Percentiles rank a stretch among this genome's conserved stretches.
Evolutionary conservation across 1,140 invertebrate genomes (phyloP).

Genomic region (Drosophila kurseongensis): DNA sequence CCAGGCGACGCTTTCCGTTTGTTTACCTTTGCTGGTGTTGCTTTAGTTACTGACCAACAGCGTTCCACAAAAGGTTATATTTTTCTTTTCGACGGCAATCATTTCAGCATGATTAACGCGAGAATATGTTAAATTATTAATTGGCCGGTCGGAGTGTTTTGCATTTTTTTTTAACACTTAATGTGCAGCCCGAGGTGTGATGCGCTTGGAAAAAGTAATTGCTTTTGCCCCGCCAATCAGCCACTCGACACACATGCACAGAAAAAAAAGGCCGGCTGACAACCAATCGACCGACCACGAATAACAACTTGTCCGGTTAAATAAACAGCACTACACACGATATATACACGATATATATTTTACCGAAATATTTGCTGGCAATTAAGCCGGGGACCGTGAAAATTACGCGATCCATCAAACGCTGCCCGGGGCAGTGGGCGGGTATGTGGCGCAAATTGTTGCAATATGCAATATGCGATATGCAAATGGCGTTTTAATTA

Average conservation of each 20-base stretch:
- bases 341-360: background rate
- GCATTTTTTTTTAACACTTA: slow-evolving; percentile 10
- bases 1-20: slow-evolving; percentile 58
- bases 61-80: slow-evolving; percentile 14
- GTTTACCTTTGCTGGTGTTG: slow-evolving; percentile 56
- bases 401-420: slow-evolving; percentile 57
- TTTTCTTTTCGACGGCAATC: slow-evolving; percentile 14
- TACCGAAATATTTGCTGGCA: slow-evolving; percentile 59
- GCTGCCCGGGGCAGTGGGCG: background rate
- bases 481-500: slow-evolving; percentile 83
- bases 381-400: slow-evolving; percentile 46
- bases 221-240: slow-evolving; percentile 36
- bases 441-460: slow-evolving; percentile 5
- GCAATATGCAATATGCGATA: slow-evolving; percentile 43
- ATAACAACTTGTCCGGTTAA: slow-evolving; percentile 21
- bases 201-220: slow-evolving; percentile 47
- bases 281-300: slow-evolving; percentile 5
- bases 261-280: slow-evolving; percentile 26
- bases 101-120: slow-evolving; percentile 65
- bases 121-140: slow-evolving; percentile 72
- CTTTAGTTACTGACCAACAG: slow-evolving; percentile 73
- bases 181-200: slow-evolving; percentile 24
- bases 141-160: slow-evolving; percentile 33
- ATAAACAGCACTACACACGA: slow-evolving; percentile 7
- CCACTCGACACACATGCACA: slow-evolving; percentile 7